Base-by-base conservation (phyloP, 2,888 invertebrate genomes). In the Biston stratarius region DNA sequence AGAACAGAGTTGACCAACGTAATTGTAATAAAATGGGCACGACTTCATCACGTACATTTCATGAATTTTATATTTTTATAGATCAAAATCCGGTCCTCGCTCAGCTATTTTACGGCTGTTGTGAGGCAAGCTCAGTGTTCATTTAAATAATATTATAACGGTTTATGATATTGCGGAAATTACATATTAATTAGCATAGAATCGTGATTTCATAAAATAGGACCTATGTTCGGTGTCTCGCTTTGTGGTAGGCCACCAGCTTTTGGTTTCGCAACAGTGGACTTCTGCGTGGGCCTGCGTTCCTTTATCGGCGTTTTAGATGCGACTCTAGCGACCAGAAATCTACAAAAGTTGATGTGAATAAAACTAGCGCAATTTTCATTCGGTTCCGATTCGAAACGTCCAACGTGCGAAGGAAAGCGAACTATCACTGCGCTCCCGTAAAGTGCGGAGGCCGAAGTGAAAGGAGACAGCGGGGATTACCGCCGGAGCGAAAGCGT, bases 201-300 rank as follows among this genome's bases (percentile, higher is more conserved):
- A 40, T 3, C 36, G 12, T 24, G 8, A 9, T 34, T 14, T 51
- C 10, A 36, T 48, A 44, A 57, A 66, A 47, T 36, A 58, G 53
- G 53, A 53, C 33, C 36, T 44, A 58, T 12, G 11, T 65, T 40
- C 51, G 61, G 56, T 56, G 56, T 65, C 44, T 55, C 60, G 48
- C 38, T 60, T 57, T 56, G 53, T 60, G 59, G 52, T 67, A 61
- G 70, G 71, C 72, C 82, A 83, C 86, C 85, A 86, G 87, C 89
- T 88, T 87, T 86, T 86, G 89, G 87, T 86, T 85, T 75, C 80
- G 75, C 78, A 75, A 73, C 72, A 70, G 67, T 63, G 70, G 69
- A 64, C 66, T 63, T 33, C 61, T 49, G 51, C 33, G 69, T 73
- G 71, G 70, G 71, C 71, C 72, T 70, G 74, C 68, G 64, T 60